Percentiles rank a stretch among this genome's conserved stretches.
Conservation (phyloP, 1,140 invertebrate species). For the Drosophila willistoni region DNA sequence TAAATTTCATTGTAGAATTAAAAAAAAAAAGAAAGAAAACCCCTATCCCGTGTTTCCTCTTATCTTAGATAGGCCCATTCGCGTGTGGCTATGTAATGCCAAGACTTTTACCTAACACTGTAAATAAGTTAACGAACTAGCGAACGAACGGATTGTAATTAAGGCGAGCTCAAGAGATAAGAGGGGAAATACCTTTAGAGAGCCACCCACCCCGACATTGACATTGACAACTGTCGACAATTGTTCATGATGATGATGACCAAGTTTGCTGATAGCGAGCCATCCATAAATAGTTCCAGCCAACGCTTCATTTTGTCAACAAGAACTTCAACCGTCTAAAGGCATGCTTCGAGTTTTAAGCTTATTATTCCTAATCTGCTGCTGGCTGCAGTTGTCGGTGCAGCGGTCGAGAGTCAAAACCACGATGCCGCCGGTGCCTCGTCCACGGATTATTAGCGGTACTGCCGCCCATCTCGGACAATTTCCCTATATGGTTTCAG, state of each 20-base stretch:
- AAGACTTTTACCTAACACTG: background rate
- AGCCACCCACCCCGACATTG: background rate
- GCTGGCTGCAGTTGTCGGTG: background rate
- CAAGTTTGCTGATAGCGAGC: background rate
- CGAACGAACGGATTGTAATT: background rate
- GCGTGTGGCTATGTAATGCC: background rate
- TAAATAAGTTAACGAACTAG: no score
- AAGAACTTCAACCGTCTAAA: background rate
- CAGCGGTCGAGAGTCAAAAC: background rate
- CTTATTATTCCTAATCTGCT: background rate
- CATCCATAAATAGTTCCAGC: background rate
- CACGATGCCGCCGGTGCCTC: background rate
- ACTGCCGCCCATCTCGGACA: constrained; percentile 70
- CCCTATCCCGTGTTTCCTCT: no score
- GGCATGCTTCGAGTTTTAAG: background rate
- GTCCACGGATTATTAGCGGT: constrained; percentile 84
- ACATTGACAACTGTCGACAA: constrained; percentile 1
- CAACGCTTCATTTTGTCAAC: background rate
- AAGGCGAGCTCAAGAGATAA: background rate
- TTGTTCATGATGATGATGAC: constrained; percentile 1
- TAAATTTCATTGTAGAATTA: constrained; percentile 6
- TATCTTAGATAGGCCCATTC: background rate
- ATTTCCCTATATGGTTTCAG: constrained; percentile 84
- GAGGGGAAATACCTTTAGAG: background rate
- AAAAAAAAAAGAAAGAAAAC: no score